Conservation (phyloP, 2,888 invertebrate species). For the Ditylenchus weischeri region DNA sequence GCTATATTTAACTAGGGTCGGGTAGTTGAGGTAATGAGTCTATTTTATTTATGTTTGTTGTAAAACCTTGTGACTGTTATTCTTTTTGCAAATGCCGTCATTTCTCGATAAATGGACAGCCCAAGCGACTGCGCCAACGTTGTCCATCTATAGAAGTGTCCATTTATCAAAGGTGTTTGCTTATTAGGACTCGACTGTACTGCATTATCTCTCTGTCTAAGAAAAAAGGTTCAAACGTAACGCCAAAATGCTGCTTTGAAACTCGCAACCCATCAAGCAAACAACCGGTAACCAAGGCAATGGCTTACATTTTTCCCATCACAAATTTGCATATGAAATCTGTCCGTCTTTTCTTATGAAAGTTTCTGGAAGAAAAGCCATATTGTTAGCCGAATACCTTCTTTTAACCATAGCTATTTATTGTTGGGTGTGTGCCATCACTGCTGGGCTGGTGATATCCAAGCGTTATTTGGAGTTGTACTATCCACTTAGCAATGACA, state of each 20-base stretch:
- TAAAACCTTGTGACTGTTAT: too few relatives aligned
- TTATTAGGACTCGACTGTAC: too few relatives aligned
- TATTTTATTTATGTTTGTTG: too few relatives aligned
- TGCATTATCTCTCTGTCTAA: too few relatives aligned
- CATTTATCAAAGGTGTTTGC: too few relatives aligned
- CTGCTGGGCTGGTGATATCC: slow-evolving; percentile 29
- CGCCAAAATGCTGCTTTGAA: background rate
- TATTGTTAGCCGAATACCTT: slow-evolving; percentile 10
- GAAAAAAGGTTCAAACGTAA: background rate
- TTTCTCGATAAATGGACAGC: too few relatives aligned
- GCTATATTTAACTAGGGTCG: too few relatives aligned
- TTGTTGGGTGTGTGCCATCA: slow-evolving; percentile 34
- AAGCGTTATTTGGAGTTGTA: slow-evolving; percentile 17
- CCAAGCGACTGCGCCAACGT: too few relatives aligned
- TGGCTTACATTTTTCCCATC: background rate
- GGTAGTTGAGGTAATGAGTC: too few relatives aligned
- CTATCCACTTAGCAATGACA: background rate
- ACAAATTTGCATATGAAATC: background rate
- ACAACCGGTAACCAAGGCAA: slow-evolving; percentile 6
- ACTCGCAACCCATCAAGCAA: background rate
- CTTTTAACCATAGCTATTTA: slow-evolving; percentile 23
- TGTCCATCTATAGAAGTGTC: too few relatives aligned
- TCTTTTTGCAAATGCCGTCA: too few relatives aligned
- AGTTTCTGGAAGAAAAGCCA: slow-evolving; percentile 5
- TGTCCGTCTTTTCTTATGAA: slow-evolving; percentile 2